Evolutionary conservation across 1,140 invertebrate genomes (phyloP).

Genomic region (Euglossa dilemma): DNA sequence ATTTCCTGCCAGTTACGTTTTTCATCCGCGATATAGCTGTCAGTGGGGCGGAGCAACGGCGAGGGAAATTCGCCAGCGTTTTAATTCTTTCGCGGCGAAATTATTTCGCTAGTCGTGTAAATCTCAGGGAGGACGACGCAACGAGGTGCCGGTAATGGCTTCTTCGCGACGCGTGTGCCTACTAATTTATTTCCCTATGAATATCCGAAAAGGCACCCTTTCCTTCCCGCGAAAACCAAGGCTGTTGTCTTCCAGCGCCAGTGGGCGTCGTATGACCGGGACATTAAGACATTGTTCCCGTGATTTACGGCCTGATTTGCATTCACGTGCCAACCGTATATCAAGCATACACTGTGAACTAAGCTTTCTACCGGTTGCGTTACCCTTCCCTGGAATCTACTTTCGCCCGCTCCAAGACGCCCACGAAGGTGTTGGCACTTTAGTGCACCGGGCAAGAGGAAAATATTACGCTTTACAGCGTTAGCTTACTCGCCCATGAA

Average conservation of each 20-base stretch:
- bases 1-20: not conserved
- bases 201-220: conserved; percentile 76
- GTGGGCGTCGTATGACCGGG: conserved; percentile 81
- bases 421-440: conserved; percentile 40
- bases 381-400: conserved; percentile 42
- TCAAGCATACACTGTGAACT: conserved; percentile 81
- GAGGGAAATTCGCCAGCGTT: not conserved
- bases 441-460: not conserved
- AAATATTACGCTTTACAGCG: conserved; percentile 4
- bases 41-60: not conserved
- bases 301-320: conserved; percentile 83
- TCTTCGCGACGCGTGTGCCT: conserved; percentile 65
- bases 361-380: conserved; percentile 72
- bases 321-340: conserved; percentile 82
- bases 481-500: not conserved
- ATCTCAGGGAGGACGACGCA: conserved; percentile 15
- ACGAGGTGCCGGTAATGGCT: conserved; percentile 57
- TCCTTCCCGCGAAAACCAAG: conserved; percentile 65
- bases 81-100: not conserved
- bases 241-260: conserved; percentile 74
- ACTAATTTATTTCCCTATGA: conserved; percentile 80
- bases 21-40: not conserved
- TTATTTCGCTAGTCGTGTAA: not conserved
- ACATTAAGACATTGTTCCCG: conserved; percentile 83
- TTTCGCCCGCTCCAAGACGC: conserved; percentile 29